Evolutionary conservation across 2,888 invertebrate genomes (phyloP).

Genomic region (Amphipyra tragopoginis): DNA sequence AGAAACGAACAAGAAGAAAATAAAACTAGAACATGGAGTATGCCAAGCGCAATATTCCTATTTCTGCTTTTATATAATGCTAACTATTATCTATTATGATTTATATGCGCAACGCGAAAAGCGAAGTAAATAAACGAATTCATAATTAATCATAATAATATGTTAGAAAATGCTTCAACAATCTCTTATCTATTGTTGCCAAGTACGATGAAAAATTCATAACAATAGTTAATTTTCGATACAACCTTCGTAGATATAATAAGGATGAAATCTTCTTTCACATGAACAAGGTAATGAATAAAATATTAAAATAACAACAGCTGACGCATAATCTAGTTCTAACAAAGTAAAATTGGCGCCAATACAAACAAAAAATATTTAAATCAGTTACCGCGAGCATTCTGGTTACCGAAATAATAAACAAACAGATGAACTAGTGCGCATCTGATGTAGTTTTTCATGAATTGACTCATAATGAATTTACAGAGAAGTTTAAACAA

Average conservation of each 20-base stretch:
- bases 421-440: slow-evolving; percentile 32
- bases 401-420: slow-evolving; percentile 37
- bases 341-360: slow-evolving; percentile 28
- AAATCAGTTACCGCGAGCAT: slow-evolving; percentile 35
- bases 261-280: neutral
- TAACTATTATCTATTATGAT: too few relatives aligned
- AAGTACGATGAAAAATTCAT: neutral
- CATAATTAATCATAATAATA: neutral
- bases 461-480: slow-evolving; percentile 31
- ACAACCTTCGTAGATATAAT: neutral
- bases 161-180: neutral
- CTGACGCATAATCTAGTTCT: slow-evolving; percentile 16
- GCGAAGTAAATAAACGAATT: neutral
- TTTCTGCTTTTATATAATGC: too few relatives aligned
- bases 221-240: neutral
- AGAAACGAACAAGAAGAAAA: too few relatives aligned
- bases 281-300: neutral
- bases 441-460: slow-evolving; percentile 34
- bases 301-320: slow-evolving; percentile 19
- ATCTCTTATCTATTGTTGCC: neutral
- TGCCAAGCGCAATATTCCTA: too few relatives aligned
- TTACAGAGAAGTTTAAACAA: slow-evolving; percentile 17
- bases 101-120: too few relatives aligned
- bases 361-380: slow-evolving; percentile 50
- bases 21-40: too few relatives aligned